Evolutionary conservation across 2,888 invertebrate species (phyloP).

Genomic region (Brenthis ino): DNA sequence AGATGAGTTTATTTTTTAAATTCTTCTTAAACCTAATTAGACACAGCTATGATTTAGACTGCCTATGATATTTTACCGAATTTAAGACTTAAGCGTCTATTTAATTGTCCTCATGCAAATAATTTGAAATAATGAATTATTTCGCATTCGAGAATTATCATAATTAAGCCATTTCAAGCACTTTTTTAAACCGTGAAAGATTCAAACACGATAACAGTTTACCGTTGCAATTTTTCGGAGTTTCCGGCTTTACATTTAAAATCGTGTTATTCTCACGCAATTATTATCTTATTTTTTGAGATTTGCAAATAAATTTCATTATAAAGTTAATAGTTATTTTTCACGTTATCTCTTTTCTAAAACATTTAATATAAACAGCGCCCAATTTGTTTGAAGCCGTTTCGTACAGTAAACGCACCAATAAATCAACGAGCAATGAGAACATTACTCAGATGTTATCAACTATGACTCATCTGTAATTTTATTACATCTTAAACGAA

Average conservation of each 20-base stretch:
- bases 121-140: constrained; percentile 6
- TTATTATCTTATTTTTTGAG: constrained; percentile 8
- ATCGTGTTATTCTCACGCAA: constrained; percentile 22
- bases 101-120: background rate
- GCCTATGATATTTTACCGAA: too few relatives aligned
- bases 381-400: constrained; percentile 19
- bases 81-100: background rate
- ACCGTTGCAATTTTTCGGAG: constrained; percentile 21
- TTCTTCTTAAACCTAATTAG: too few relatives aligned
- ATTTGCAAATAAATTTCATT: background rate
- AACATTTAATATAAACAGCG: constrained; percentile 7
- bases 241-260: constrained; percentile 28
- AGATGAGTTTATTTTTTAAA: too few relatives aligned
- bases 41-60: too few relatives aligned
- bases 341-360: background rate
- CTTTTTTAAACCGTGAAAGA: constrained; percentile 29
- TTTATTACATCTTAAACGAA: constrained; percentile 60
- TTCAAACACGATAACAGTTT: constrained; percentile 26
- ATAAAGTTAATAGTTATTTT: background rate
- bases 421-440: constrained; percentile 65
- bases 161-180: constrained; percentile 22
- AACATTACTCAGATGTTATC: constrained; percentile 50
- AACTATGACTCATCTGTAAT: constrained; percentile 64
- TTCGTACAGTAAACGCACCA: constrained; percentile 45
- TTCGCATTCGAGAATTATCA: background rate